Base-by-base conservation (phyloP, 2,888 invertebrate species). In the Hesperia comma region DNA sequence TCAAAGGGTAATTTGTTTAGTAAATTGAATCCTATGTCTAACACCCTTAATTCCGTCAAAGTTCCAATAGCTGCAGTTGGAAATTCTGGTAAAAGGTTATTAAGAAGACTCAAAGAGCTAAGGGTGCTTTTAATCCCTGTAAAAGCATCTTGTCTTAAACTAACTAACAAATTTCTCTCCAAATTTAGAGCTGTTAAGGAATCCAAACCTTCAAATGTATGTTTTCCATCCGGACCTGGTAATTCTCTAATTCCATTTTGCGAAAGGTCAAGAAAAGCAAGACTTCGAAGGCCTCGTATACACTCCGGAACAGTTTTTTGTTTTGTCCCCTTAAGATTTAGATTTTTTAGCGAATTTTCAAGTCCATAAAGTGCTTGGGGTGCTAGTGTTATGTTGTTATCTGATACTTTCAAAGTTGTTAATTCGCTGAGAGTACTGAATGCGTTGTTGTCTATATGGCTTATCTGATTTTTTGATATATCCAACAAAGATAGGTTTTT, bases 21-120 rank as follows among this genome's bases (percentile, higher is more conserved):
- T 73, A 98, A 94, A 93, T 98, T 98, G 86, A 98, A 98, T 58
- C 98, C 98, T 72, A 98, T 97, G 84, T 98, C 98, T 73, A 98
- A 90, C 10, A 98, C 98, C 84, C 97, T 94, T 64, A 98, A 92
- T 85, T 98, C 97, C 63, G 94, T 94, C 61, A 98, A 91, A 32
- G 95, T 94, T 72, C 95, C 95, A 76, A 98, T 94, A 7, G 98
- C 97, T 54, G 94, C 95, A 0, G 95, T 95, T 1, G 98, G 98
- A 83, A 98, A 98, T 82, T 97, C 97, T 0, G 97, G 95, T 67
- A 98, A 93, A 64, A 98, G 93, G 90, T 98, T 98, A 85, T 98
- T 98, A 46, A 98, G 92, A 69, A 98, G 92, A 86, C 98, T 98
- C 63, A 98, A 92, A 0, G 98, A 98, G 83, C 97, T 98, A 51